Conservation (phyloP, 2,888 invertebrate species). For the Sphaerophoria taeniata region DNA sequence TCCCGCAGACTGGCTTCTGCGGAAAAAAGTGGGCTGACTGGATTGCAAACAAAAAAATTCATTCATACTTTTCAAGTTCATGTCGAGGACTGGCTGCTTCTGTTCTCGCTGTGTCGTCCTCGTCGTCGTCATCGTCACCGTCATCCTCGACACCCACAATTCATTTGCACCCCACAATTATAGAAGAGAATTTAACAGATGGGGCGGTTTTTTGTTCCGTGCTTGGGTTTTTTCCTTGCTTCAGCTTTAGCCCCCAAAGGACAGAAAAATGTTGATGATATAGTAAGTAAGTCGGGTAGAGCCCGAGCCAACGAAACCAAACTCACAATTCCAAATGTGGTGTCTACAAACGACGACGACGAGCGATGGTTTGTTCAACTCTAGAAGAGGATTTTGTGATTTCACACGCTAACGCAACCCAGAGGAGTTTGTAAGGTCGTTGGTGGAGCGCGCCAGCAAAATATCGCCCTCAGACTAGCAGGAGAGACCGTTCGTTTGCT, state of each 20-base stretch:
- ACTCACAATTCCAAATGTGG: constrained; percentile 66
- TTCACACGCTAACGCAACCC: constrained; percentile 51
- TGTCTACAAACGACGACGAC: constrained; percentile 31
- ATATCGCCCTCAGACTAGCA: not conserved
- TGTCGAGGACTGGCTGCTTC: constrained; percentile 55
- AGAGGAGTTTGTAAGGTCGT: not conserved
- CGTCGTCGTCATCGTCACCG: constrained; percentile 33
- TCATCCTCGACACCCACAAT: constrained; percentile 29
- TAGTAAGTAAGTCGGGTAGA: not conserved
- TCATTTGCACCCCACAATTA: constrained; percentile 53
- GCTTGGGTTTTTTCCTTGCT: constrained; percentile 42
- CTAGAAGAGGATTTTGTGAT: constrained; percentile 47
- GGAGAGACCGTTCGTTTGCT: constrained; percentile 5
- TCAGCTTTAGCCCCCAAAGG: constrained; percentile 26
- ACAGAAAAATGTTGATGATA: constrained; percentile 23
- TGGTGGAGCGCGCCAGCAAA: not conserved
- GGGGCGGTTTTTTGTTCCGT: constrained; percentile 42
- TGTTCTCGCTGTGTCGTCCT: constrained; percentile 17
- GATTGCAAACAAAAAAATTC: constrained; percentile 46
- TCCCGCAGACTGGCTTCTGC: constrained; percentile 48
- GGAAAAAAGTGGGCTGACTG: constrained; percentile 67
- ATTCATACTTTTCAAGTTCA: constrained; percentile 75
- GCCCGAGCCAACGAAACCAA: constrained; percentile 41
- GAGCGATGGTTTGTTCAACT: constrained; percentile 63
- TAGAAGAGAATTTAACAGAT: constrained; percentile 19